phyloP scores from a whole-genome alignment of 2,113 vertebrate species.

The Desmodus rotundus region DNA sequence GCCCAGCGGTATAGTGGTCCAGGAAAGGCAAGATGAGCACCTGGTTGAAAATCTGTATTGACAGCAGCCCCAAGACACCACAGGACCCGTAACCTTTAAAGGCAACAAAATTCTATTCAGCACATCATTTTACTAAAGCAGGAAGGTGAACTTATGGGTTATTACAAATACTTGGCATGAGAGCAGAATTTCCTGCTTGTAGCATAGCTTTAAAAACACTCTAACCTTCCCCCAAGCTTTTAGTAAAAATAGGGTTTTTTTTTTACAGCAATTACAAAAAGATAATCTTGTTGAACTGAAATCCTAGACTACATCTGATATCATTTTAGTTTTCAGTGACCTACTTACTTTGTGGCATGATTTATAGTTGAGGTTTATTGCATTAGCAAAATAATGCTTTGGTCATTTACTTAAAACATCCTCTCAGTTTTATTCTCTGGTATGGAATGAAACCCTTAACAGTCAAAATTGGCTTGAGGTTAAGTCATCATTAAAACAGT shows the following conservation, averaged over 20 bases:
- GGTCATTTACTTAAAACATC: not conserved
- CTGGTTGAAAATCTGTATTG: not conserved
- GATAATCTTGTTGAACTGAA: conserved; percentile 65
- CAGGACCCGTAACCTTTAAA: not conserved
- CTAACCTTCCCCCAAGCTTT: not conserved
- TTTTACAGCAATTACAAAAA: conserved; percentile 41
- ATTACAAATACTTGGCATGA: not conserved
- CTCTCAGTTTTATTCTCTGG: not conserved
- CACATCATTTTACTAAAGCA: not conserved
- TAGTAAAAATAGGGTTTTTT: conserved; percentile 1
- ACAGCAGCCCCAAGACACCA: not conserved
- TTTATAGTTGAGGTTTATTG: conserved; percentile 43
- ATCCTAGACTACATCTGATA: conserved; percentile 58
- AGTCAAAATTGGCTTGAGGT: not conserved
- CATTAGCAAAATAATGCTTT: conserved; percentile 32
- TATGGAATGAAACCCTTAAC: not conserved
- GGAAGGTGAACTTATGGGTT: not conserved
- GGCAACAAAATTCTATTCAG: not conserved
- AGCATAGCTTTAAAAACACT: conserved; percentile 25
- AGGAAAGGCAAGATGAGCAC: not conserved
- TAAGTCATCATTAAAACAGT: not conserved
- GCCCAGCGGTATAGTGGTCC: not conserved
- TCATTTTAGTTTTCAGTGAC: conserved; percentile 62
- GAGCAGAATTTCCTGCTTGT: conserved; percentile 14
- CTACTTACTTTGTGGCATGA: conserved; percentile 45